Evolutionary conservation across 64 coral and sea anemone genomes (phyloP).

Genomic region (Stichodactyla helianthus): DNA sequence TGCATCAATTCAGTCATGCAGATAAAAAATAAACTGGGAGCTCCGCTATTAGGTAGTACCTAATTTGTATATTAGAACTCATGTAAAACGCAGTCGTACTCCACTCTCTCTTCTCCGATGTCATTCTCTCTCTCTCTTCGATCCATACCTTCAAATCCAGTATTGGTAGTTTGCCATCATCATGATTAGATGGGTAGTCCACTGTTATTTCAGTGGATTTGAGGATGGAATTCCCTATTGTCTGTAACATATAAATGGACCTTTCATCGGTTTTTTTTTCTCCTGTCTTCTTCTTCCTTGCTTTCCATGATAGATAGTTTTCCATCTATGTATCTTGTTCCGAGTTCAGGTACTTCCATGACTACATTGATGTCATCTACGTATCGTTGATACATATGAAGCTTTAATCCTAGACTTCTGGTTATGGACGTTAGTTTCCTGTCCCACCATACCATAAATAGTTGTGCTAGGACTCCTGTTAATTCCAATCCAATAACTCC

Average conservation of each 20-base stretch:
- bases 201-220: slow-evolving; percentile 44
- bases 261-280: not conserved
- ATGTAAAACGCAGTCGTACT: too few relatives aligned
- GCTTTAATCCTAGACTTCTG: not conserved
- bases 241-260: too few relatives aligned
- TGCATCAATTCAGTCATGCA: too few relatives aligned
- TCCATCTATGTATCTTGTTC: slow-evolving; percentile 14
- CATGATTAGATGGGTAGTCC: slow-evolving; percentile 35
- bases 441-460: slow-evolving; percentile 32
- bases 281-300: not conserved
- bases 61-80: too few relatives aligned
- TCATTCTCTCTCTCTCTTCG: too few relatives aligned
- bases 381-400: slow-evolving; percentile 20
- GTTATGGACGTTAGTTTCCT: not conserved
- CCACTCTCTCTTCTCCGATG: too few relatives aligned
- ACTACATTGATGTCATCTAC: slow-evolving; percentile 26
- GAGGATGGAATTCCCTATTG: slow-evolving; percentile 22
- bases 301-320: not conserved
- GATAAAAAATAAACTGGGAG: too few relatives aligned
- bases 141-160: too few relatives aligned
- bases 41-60: too few relatives aligned
- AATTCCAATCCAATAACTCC: slow-evolving; percentile 17
- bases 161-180: not conserved
- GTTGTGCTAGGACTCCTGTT: slow-evolving; percentile 10
- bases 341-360: not conserved